Evolutionary conservation across 2,113 vertebrate genomes (phyloP).

Genomic region (Perca flavescens): DNA sequence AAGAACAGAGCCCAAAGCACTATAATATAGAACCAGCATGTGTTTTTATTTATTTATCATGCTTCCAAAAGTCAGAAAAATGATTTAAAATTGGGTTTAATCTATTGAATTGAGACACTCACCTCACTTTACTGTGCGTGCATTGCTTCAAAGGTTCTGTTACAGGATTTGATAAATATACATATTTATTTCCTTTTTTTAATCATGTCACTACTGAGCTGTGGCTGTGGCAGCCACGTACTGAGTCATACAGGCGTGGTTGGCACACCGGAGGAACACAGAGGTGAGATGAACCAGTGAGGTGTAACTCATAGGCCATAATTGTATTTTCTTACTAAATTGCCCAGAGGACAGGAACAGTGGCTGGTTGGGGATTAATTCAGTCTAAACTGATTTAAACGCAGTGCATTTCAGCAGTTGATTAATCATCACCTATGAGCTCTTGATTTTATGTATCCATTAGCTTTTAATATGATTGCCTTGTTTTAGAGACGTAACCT

Average conservation of each 20-base stretch:
- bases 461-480: conserved; percentile 83
- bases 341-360: conserved; percentile 79
- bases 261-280: conserved; percentile 52
- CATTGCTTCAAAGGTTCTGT: conserved; percentile 33
- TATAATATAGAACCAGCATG: conserved; percentile 23
- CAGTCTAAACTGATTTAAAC: conserved; percentile 83
- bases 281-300: conserved; percentile 76
- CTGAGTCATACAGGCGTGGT: conserved; percentile 50
- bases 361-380: conserved; percentile 82
- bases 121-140: conserved; percentile 12
- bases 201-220: conserved; percentile 41
- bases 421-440: conserved; percentile 85
- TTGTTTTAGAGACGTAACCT: conserved; percentile 81
- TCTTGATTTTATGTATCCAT: conserved; percentile 83
- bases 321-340: conserved; percentile 86
- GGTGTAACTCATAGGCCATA: conserved; percentile 80
- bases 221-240: conserved; percentile 22
- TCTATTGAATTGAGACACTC: conserved; percentile 33
- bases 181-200: conserved; percentile 13
- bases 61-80: conserved; percentile 21
- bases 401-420: conserved; percentile 80
- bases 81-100: conserved; percentile 26
- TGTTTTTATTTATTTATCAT: conserved; percentile 43
- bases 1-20: conserved; percentile 27
- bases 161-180: conserved; percentile 21